Evolutionary conservation across 2,888 invertebrate species (phyloP).

Genomic region (Drosophila meridiana): DNA sequence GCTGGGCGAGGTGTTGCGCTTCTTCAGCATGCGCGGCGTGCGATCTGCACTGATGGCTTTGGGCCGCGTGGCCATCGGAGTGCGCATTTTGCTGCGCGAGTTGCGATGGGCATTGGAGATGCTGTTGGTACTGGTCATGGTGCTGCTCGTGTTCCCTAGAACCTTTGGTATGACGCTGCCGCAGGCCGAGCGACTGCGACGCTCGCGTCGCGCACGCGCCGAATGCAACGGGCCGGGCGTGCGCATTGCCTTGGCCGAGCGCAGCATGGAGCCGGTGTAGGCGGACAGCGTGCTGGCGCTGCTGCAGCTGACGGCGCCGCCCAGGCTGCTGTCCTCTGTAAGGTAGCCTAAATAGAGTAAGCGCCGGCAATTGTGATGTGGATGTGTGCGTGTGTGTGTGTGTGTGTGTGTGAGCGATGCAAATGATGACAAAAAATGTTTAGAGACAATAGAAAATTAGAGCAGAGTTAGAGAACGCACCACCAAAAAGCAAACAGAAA

Average conservation of each 20-base stretch:
- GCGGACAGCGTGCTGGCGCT: slow-evolving; percentile 48
- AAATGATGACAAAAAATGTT: slow-evolving; percentile 19
- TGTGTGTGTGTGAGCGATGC: slow-evolving; percentile 13
- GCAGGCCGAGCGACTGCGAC: slow-evolving; percentile 83
- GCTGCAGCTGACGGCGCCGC: slow-evolving; percentile 51
- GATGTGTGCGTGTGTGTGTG: slow-evolving; percentile 20
- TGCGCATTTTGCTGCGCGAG: slow-evolving; percentile 82
- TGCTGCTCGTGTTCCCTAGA: slow-evolving; percentile 34
- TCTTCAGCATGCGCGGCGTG: slow-evolving; percentile 51
- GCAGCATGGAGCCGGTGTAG: slow-evolving; percentile 50
- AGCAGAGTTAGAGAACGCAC: slow-evolving; percentile 28
- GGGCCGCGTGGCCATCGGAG: slow-evolving; percentile 75
- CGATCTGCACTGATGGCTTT: slow-evolving; percentile 84
- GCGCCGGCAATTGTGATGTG: slow-evolving; percentile 26
- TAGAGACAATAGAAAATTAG: slow-evolving; percentile 12
- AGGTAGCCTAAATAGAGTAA: slow-evolving; percentile 83
- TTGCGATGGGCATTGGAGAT: slow-evolving; percentile 38
- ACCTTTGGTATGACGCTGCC: slow-evolving; percentile 46
- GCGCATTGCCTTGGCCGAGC: slow-evolving; percentile 61
- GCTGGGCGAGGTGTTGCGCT: slow-evolving; percentile 39
- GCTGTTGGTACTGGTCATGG: slow-evolving; percentile 18
- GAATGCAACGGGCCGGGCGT: slow-evolving; percentile 83
- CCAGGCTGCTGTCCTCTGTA: slow-evolving; percentile 84
- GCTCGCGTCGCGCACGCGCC: slow-evolving; percentile 80
- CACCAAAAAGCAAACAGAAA: slow-evolving; percentile 31